A percentile compares a stretch with the other conserved stretches of the same genome.
Evolutionary conservation across 2,113 vertebrate genomes (phyloP).

Genomic region (Rhinoderma darwinii): DNA sequence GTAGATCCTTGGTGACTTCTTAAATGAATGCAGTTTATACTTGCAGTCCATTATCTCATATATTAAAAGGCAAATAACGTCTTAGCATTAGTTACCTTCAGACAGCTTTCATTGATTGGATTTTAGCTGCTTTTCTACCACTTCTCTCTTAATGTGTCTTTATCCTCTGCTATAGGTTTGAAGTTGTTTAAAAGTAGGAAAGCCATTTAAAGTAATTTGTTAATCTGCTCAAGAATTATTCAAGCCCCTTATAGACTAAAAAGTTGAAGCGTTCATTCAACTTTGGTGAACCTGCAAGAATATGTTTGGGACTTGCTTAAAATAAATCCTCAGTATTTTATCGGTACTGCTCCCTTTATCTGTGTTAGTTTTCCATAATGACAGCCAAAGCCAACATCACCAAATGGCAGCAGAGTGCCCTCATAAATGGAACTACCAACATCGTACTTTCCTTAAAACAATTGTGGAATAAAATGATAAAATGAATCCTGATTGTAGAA

Average conservation of each 20-base stretch:
- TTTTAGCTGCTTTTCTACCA: background rate
- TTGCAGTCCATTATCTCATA: background rate
- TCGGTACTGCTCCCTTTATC: background rate
- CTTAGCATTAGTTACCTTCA: background rate
- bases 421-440: no score
- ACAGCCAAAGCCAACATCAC: no score
- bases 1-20: background rate
- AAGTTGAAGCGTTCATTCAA: background rate
- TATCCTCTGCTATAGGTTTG: background rate
- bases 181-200: background rate
- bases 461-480: no score
- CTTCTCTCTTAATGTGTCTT: background rate
- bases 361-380: background rate
- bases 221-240: background rate
- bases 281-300: background rate
- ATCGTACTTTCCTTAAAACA: no score
- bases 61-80: conserved; percentile 1
- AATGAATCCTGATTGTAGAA: no score
- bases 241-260: background rate
- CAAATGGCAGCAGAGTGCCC: no score
- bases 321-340: background rate
- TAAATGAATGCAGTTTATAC: background rate
- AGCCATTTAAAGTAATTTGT: background rate
- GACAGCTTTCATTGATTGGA: background rate
- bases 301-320: background rate